These are phyloP conservation scores for Pipistrellus nathusii DNA, from an alignment of 2,797 vertebrate species.

Conservation along the genomic window DNA sequence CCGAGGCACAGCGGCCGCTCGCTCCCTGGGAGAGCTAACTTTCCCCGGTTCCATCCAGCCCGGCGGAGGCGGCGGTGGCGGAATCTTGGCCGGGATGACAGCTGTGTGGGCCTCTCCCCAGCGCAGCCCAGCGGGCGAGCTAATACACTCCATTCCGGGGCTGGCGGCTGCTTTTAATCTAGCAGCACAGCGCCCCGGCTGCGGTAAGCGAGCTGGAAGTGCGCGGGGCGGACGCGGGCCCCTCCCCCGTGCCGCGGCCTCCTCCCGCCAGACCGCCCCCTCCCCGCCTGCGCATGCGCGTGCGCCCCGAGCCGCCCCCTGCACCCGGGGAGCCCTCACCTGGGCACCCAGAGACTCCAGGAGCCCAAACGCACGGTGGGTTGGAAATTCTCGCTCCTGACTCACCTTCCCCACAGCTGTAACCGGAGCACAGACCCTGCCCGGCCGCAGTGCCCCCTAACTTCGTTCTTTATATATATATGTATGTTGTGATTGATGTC, in stretches of 20 bases:
- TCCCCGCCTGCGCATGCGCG: not conserved
- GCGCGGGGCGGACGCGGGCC: slow-evolving; percentile 88
- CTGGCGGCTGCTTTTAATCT: slow-evolving; percentile 98
- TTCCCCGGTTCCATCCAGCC: slow-evolving; percentile 88
- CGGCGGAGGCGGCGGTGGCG: slow-evolving; percentile 89
- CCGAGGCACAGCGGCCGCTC: slow-evolving; percentile 79
- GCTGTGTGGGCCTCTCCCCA: slow-evolving; percentile 93
- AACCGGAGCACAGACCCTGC: not conserved
- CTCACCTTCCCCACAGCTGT: not conserved
- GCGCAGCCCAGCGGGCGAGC: slow-evolving; percentile 91
- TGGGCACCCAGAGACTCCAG: not conserved
- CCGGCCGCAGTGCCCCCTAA: not conserved
- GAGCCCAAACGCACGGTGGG: not conserved
- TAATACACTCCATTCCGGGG: slow-evolving; percentile 96
- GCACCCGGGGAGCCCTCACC: not conserved
- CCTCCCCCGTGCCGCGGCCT: slow-evolving; percentile 80
- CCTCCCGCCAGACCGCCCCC: slow-evolving; percentile 67
- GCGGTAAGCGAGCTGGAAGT: slow-evolving; percentile 94
- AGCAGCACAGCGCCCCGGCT: slow-evolving; percentile 96
- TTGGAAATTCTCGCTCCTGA: not conserved
- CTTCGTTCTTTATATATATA: not conserved
- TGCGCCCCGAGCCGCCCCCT: accelerated
- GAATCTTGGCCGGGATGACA: slow-evolving; percentile 94
- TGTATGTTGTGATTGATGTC: no score
- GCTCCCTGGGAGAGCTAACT: slow-evolving; percentile 86